These are phyloP conservation scores for Austrofundulus limnaeus DNA, from an alignment of 2,113 vertebrate genomes.

Conservation along the genomic window DNA sequence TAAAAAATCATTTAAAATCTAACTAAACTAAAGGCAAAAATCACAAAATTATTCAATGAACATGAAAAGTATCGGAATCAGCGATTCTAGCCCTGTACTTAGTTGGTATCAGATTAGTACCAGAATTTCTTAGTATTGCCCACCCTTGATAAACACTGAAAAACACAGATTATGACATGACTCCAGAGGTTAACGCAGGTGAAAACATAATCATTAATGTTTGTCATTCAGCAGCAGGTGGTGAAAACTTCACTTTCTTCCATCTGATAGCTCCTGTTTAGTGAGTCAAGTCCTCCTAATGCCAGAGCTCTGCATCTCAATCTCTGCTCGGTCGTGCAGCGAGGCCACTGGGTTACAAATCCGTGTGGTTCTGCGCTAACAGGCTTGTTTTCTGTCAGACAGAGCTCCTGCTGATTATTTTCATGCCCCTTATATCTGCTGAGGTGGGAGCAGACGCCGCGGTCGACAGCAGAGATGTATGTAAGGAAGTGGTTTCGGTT, in stretches of 20 bases:
- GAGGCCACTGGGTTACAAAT: conserved; percentile 39
- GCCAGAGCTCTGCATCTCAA: conserved; percentile 38
- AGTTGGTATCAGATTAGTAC: too few relatives aligned
- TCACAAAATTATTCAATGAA: too few relatives aligned
- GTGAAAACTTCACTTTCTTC: conserved; percentile 42
- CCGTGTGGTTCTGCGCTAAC: conserved; percentile 22
- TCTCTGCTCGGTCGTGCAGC: conserved; percentile 42
- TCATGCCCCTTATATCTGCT: conserved; percentile 59
- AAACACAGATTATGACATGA: too few relatives aligned
- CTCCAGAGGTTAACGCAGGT: too few relatives aligned
- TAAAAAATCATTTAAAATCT: too few relatives aligned
- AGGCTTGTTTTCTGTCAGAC: conserved; percentile 57
- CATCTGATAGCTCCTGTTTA: conserved; percentile 27
- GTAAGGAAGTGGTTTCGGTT: conserved; percentile 79
- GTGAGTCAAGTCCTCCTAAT: conserved; percentile 17
- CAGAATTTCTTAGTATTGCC: too few relatives aligned
- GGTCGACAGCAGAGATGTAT: conserved; percentile 63
- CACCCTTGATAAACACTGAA: too few relatives aligned
- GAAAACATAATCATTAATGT: too few relatives aligned
- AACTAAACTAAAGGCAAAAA: too few relatives aligned
- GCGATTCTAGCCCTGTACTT: too few relatives aligned
- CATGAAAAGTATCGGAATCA: too few relatives aligned
- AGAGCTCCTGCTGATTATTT: conserved; percentile 56
- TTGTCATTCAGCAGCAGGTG: conserved; percentile 9
- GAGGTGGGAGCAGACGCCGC: conserved; percentile 46